phyloP scores from a whole-genome alignment of 2,797 vertebrate species.

The Austrolebias charrua region DNA sequence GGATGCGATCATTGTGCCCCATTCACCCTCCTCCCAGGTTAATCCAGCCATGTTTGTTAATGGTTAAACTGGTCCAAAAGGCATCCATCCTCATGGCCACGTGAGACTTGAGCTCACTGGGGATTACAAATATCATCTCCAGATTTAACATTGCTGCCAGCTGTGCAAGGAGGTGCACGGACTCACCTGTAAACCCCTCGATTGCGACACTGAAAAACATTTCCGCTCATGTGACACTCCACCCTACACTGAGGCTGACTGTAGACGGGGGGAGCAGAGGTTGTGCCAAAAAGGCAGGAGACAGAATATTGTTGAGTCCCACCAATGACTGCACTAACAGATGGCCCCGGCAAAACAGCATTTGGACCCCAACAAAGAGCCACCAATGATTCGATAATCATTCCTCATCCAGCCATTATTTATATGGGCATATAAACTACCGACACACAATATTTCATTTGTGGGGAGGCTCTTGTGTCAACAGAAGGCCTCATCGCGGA shows the following conservation, averaged over 20 bases:
- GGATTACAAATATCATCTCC: neutral
- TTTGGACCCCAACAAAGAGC: conserved; percentile 76
- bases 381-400: conserved; percentile 74
- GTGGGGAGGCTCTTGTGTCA: conserved; percentile 50
- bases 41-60: conserved; percentile 13
- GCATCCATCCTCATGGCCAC: conserved; percentile 1
- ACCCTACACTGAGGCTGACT: neutral
- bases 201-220: neutral
- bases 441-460: conserved; percentile 71
- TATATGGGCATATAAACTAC: conserved; percentile 79
- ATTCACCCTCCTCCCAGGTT: neutral
- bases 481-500: conserved; percentile 39
- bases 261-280: neutral
- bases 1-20: neutral
- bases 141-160: neutral
- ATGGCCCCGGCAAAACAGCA: conserved; percentile 69
- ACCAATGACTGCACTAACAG: conserved; percentile 51
- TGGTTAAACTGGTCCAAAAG: conserved; percentile 6
- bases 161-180: neutral
- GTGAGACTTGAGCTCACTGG: conserved; percentile 9
- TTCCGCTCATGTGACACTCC: neutral
- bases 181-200: conserved; percentile 1
- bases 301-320: neutral
- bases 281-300: conserved; percentile 2
- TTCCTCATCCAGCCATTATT: conserved; percentile 76